Evolutionary conservation across 1,140 invertebrate genomes (phyloP), one percentile per base, ranked within the genome.

Genomic region (Orius insidiosus): DNA sequence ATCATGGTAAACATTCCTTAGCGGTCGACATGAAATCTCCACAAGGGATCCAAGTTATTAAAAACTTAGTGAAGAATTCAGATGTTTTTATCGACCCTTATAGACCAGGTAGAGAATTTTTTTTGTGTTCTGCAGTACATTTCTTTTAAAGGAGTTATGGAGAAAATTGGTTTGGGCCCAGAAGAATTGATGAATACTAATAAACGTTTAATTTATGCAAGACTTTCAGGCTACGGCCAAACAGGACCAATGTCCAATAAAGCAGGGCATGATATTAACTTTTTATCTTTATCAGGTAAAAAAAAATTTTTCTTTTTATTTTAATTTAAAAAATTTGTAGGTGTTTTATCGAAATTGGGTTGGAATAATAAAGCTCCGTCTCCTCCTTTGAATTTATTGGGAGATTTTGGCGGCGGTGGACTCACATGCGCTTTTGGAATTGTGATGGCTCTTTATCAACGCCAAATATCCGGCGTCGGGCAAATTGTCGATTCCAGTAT

Each of bases 211-310:
- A 84, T 99, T 54, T 96, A 95, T 68, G 89, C 92, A 6, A 68
- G 93, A 56, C 62, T 99, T 15, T 86, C 85, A 48, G 92, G 90
- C 24, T 96, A 76, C 69, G 94, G 95, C 1, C 92, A 98, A 63
- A 65, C 61, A 49, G 93, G 93, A 8, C 66, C 69, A 9, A 77
- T 78, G 53, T 66, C 75, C 14, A 57, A 72, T 42, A 78, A 73
- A 64, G 92, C 89, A 54, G 95, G 95, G 0, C 95, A 99, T 71
- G 95, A 99, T 68, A 94, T 99, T n/a, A 99, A 99, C 66, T 99
- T 84, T 66, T 63, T 90, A 30, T 78, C 82, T 19, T 63, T 94
- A 49, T 88, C 90, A 54, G 94, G 81, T 81, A 59, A 42, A 45
- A 50, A 41, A 37, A 40, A 44, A 40, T 37, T 36, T 49, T 19